phyloP scores from a whole-genome alignment of 2,797 vertebrate genomes.

The Ispidina lecontei region DNA sequence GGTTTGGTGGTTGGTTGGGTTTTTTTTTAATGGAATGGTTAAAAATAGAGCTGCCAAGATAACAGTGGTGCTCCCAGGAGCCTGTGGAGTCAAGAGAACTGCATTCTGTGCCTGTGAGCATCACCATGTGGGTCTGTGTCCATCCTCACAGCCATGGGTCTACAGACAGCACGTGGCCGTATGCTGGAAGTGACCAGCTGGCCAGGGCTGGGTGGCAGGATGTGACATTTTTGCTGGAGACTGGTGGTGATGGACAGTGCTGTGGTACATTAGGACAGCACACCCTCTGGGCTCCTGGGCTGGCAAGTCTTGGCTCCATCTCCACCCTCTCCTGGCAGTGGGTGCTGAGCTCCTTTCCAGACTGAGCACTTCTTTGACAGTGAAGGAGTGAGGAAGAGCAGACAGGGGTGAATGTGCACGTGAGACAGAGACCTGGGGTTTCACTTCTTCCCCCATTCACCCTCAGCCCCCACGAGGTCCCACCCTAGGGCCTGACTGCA shows the following conservation, averaged over 20 bases:
- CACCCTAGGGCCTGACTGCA: not conserved
- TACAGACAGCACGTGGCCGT: not conserved
- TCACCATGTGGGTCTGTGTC: fast-evolving
- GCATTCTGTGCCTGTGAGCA: not conserved
- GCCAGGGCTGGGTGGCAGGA: not conserved
- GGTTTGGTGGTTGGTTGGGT: too few relatives aligned
- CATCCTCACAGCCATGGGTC: fast-evolving
- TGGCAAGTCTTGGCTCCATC: not conserved
- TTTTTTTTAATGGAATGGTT: not conserved
- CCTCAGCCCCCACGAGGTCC: not conserved
- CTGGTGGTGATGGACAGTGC: not conserved
- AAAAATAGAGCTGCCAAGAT: not conserved
- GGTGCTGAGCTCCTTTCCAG: not conserved
- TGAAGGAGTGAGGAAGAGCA: not conserved
- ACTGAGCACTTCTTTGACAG: not conserved
- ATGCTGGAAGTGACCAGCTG: not conserved
- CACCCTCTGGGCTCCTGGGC: not conserved
- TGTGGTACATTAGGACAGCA: not conserved
- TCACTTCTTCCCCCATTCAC: not conserved
- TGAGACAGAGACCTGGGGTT: not conserved
- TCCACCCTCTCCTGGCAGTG: not conserved
- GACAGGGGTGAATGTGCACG: not conserved
- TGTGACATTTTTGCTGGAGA: not conserved
- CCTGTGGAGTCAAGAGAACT: not conserved
- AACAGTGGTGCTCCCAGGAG: not conserved